These are phyloP conservation scores for Salvelinus fontinalis DNA, from an alignment of 2,113 vertebrate genomes.

Conservation along the genomic window DNA sequence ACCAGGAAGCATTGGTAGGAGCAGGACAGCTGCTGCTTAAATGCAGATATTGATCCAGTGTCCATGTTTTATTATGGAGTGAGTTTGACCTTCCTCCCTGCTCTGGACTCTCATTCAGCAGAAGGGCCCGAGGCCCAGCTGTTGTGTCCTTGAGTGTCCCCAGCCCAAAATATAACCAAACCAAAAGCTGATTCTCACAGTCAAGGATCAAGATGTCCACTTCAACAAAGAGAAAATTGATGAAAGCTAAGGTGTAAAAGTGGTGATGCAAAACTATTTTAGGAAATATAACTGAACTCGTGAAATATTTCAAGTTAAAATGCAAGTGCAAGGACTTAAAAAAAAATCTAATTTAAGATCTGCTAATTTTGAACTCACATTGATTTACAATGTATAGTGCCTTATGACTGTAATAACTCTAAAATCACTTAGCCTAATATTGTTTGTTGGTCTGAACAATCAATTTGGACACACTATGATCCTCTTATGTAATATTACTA, in stretches of 20 bases:
- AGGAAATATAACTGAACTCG: too few species aligned
- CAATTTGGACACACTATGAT: not conserved
- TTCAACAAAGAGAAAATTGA: too few species aligned
- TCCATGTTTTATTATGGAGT: slow-evolving; percentile 59
- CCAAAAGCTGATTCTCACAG: too few species aligned
- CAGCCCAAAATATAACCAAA: not conserved
- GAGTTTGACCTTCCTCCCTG: slow-evolving; percentile 39
- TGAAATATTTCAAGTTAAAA: too few species aligned
- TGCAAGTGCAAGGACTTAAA: too few species aligned
- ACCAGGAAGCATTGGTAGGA: slow-evolving; percentile 60
- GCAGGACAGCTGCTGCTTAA: slow-evolving; percentile 71
- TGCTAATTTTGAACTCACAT: too few species aligned
- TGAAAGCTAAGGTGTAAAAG: too few species aligned
- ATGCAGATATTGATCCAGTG: slow-evolving; percentile 73
- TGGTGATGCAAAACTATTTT: too few species aligned
- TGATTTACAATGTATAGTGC: too few species aligned
- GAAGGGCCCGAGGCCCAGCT: slow-evolving; percentile 51
- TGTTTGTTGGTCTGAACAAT: not conserved
- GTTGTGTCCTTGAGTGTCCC: slow-evolving; percentile 28
- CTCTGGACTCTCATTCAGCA: slow-evolving; percentile 53
- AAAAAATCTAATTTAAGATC: too few species aligned
- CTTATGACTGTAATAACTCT: not conserved
- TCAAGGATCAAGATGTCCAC: too few species aligned
- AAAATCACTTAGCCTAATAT: not conserved
- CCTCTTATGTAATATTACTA: not conserved